A percentile compares a stretch with the other conserved stretches of the same genome.
Evolutionary conservation across 2,797 vertebrate genomes (phyloP).

Genomic region (Ceryle rudis): DNA sequence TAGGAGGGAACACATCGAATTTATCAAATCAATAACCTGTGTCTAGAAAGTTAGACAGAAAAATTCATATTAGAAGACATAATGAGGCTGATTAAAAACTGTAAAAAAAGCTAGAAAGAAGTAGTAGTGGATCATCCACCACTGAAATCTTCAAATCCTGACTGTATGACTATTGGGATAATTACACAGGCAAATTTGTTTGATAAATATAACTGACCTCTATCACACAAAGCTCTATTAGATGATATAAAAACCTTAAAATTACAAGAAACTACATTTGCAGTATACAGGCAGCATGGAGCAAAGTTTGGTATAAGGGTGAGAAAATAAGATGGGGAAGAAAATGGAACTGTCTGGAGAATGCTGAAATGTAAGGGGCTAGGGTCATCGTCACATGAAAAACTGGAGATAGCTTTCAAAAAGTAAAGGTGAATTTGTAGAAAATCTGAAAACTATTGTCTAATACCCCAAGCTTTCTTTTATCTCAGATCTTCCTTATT

Average conservation of each 20-base stretch:
- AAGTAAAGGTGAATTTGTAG: background rate
- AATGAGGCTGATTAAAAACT: background rate
- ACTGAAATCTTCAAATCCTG: background rate
- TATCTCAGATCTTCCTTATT: background rate
- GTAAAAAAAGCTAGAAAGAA: background rate
- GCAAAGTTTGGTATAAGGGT: background rate
- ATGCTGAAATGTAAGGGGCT: background rate
- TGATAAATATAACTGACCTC: background rate
- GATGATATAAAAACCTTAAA: background rate
- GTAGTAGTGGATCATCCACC: background rate
- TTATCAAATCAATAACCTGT: background rate
- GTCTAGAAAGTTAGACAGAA: background rate
- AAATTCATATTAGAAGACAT: background rate
- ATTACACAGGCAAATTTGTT: background rate
- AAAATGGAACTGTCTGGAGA: background rate
- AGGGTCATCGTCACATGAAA: background rate
- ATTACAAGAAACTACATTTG: background rate
- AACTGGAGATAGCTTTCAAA: background rate
- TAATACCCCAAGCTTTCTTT: background rate
- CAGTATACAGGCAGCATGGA: background rate
- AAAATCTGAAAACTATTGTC: background rate
- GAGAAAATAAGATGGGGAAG: background rate
- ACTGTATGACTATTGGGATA: background rate
- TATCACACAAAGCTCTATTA: background rate
- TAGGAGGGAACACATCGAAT: background rate